A percentile compares a stretch with the other conserved stretches of the same genome.
Evolutionary conservation across 1,140 invertebrate species (phyloP).

Genomic region (Lysiphlebus fabarum): DNA sequence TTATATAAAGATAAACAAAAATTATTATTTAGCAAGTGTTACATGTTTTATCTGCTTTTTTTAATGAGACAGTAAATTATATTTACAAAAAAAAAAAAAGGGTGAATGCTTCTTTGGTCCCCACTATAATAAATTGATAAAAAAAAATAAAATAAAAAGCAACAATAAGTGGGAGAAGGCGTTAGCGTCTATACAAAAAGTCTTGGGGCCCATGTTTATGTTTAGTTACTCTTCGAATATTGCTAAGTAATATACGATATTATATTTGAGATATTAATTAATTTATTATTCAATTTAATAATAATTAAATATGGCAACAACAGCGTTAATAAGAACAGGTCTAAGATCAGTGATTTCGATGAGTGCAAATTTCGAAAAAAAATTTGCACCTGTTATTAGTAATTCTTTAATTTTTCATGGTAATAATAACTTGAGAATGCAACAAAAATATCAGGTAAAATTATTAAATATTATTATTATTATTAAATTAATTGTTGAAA

Average conservation of each 20-base stretch:
- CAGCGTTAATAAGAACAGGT: slow-evolving; percentile 29
- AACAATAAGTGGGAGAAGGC: slow-evolving; percentile 19
- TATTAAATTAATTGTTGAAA: neutral
- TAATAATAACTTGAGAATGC: neutral
- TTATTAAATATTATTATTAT: neutral
- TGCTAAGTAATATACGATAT: neutral
- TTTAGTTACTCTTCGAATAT: slow-evolving; percentile 22
- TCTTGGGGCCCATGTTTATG: slow-evolving; percentile 22
- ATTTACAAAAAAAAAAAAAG: no score
- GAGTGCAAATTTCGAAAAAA: slow-evolving; percentile 28
- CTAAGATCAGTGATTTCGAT: slow-evolving; percentile 24
- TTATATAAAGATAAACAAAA: no score
- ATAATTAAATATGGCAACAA: slow-evolving; percentile 30
- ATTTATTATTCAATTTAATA: neutral
- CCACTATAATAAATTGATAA: no score
- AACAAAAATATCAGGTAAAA: slow-evolving; percentile 25
- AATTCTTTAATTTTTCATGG: slow-evolving; percentile 9
- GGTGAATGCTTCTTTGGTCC: no score
- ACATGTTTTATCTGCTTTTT: no score
- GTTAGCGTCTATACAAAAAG: slow-evolving; percentile 31
- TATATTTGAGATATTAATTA: neutral
- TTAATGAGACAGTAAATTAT: no score
- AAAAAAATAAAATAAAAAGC: no score
- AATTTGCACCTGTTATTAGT: slow-evolving; percentile 16
- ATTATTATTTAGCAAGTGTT: no score